These are phyloP conservation scores for Lophius americanus DNA, from an alignment of 2,797 vertebrate species.

Conservation along the genomic window DNA sequence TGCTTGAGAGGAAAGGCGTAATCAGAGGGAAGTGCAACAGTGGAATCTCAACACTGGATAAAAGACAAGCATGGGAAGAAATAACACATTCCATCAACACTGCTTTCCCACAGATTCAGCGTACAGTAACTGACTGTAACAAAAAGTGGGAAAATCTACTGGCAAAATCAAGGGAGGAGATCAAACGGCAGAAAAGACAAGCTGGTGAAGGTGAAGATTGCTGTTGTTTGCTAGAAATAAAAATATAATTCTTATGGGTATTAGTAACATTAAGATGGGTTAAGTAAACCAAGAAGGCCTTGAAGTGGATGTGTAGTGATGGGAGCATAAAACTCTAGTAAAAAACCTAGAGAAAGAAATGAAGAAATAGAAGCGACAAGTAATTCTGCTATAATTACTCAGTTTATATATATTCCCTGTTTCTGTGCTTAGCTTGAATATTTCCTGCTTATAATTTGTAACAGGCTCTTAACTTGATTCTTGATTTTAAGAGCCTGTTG, in stretches of 20 bases:
- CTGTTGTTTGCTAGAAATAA: not conserved
- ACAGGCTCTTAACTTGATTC: too few species aligned
- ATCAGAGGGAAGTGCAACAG: conserved; percentile 61
- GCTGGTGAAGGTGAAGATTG: conserved; percentile 33
- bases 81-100: conserved; percentile 57
- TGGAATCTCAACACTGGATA: conserved; percentile 56
- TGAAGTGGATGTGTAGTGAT: not conserved
- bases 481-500: too few species aligned
- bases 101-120: conserved; percentile 63
- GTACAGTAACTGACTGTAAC: conserved; percentile 65
- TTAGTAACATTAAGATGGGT: conserved; percentile 4
- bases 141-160: conserved; percentile 74
- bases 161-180: conserved; percentile 67
- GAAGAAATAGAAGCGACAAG: not conserved
- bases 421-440: too few species aligned
- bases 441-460: too few species aligned
- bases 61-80: conserved; percentile 67
- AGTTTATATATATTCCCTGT: too few species aligned
- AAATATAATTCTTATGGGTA: not conserved
- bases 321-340: not conserved
- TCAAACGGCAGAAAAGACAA: conserved; percentile 62
- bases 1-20: conserved; percentile 55
- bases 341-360: not conserved
- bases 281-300: not conserved
- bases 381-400: too few species aligned